Percentiles rank a stretch among this genome's conserved stretches.
Conservation (phyloP, 2,888 invertebrate genomes). For the Limnephilus rhombicus region DNA sequence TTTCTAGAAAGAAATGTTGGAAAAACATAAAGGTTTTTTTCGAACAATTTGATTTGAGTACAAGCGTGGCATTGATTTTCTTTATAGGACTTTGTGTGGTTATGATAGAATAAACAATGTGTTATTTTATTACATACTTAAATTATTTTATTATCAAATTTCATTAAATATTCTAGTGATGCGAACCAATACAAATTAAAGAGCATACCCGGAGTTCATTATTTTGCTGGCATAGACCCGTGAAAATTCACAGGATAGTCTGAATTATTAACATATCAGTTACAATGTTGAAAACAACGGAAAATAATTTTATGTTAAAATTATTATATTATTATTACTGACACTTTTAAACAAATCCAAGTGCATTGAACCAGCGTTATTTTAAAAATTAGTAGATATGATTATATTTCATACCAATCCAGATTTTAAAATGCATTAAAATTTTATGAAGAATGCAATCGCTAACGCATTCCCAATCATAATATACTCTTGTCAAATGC, state of each 20-base stretch:
- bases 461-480: background rate
- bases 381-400: too few relatives aligned
- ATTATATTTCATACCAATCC: too few relatives aligned
- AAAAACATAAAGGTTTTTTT: slow-evolving; percentile 26
- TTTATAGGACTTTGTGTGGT: background rate
- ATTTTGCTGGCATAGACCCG: too few relatives aligned
- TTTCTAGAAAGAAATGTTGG: slow-evolving; percentile 3
- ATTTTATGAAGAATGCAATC: background rate
- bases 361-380: too few relatives aligned
- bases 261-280: too few relatives aligned
- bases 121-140: too few relatives aligned
- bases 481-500: background rate
- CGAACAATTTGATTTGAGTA: slow-evolving; percentile 6
- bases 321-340: too few relatives aligned
- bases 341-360: too few relatives aligned
- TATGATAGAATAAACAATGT: background rate
- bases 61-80: background rate
- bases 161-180: background rate
- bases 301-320: too few relatives aligned
- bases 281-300: too few relatives aligned
- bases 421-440: background rate
- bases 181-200: background rate
- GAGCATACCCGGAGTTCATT: background rate
- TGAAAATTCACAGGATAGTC: too few relatives aligned
- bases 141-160: too few relatives aligned